Evolutionary conservation across 2,113 vertebrate genomes (phyloP), one percentile per base, ranked within the genome.

Genomic region (Calyptommatus sinebrachiatus): DNA sequence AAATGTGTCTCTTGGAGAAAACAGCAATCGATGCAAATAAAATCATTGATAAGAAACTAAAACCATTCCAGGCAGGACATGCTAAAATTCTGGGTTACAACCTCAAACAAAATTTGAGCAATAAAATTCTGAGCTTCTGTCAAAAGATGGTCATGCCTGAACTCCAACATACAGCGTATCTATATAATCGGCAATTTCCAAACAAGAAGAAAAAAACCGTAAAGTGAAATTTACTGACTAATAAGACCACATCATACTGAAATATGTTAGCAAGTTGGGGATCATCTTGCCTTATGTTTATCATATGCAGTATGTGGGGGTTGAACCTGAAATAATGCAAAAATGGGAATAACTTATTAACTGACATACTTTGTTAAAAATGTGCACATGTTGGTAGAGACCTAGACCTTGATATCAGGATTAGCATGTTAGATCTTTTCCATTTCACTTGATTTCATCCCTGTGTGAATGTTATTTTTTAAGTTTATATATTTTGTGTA

Each of bases 81-180:
- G 96, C 96, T 6, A 76, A 93, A 29, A 97, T 98, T 85, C 93
- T 97, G 77, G 97, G 97, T 45, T 97, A 97, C 82, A 96, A 96
- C 83, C 89, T 98, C 67, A 95, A 82, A 26, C 80, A 77, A 4
- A 86, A 67, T 22, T 71, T 97, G 57, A 89, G 94, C 70, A 82
- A 71, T 1, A 62, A 68, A 4, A 95, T 88, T 2, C 90, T 81
- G 70, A 83, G 26, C 7, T 78, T 67, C 60, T 98, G 97, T 78
- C 85, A 89, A 89, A 91, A 79, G 69, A 87, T 97, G 83, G 91
- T 95, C 35, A 90, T 87, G 8, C 97, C 97, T 0, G 97, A 97
- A 86, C 89, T 98, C 11, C 97, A 97, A 83, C 96, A 97, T 87
- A 96, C 29, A 0, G 87, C 92, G 8, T 82, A 28, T 1, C 79